phyloP scores from a whole-genome alignment of 92 coral and sea anemone genomes.

The Plumapathes pennacea region DNA sequence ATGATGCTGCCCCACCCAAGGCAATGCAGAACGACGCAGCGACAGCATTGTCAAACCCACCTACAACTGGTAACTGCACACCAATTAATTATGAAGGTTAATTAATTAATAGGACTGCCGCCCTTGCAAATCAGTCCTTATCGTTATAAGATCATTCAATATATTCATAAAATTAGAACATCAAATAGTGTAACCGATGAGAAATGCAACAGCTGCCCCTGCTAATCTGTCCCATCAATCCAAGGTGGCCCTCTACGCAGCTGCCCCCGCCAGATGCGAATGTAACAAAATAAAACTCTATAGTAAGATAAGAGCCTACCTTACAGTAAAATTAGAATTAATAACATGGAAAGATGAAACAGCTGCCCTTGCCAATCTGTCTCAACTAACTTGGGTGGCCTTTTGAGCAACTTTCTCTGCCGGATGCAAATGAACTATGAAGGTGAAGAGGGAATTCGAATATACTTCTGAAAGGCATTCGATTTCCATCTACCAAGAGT shows the following conservation, averaged over 20 bases:
- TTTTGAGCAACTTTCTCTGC: slow-evolving; percentile 13
- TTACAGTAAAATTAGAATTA: too few species aligned
- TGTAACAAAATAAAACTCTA: too few species aligned
- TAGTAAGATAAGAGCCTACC: too few species aligned
- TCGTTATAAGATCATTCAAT: slow-evolving; percentile 3
- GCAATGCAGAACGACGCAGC: slow-evolving; percentile 32
- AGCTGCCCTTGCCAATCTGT: slow-evolving; percentile 39
- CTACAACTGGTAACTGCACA: too few species aligned
- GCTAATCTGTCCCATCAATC: slow-evolving; percentile 38
- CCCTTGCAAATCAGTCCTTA: slow-evolving; percentile 40
- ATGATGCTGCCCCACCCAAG: slow-evolving; percentile 54
- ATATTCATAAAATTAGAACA: slow-evolving; percentile 2
- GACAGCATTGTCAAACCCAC: too few species aligned
- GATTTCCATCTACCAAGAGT: slow-evolving; percentile 62
- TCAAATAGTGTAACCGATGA: too few species aligned
- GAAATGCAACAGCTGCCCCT: slow-evolving; percentile 32
- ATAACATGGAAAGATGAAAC: slow-evolving; percentile 9
- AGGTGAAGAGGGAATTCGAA: slow-evolving; percentile 40
- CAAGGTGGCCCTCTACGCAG: too few species aligned
- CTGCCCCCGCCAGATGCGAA: too few species aligned
- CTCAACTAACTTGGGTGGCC: neutral
- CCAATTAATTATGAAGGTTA: slow-evolving; percentile 4
- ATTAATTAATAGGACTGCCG: slow-evolving; percentile 7
- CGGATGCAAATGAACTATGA: slow-evolving; percentile 16
- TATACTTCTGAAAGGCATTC: slow-evolving; percentile 47